Conservation (phyloP, 1,140 invertebrate species). For the Galleria mellonella region DNA sequence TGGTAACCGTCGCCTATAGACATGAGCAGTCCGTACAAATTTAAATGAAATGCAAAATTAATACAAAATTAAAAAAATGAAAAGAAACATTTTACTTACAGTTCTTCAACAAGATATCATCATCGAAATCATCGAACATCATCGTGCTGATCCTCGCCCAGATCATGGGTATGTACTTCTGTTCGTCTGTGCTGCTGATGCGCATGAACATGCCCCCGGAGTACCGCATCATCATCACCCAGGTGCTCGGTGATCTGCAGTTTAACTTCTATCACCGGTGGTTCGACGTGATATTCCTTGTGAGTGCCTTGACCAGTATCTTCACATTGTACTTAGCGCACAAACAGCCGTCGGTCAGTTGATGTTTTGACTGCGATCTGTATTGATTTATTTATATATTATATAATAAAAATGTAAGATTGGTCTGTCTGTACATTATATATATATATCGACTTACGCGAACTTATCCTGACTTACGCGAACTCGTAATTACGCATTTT, state of each 20-base stretch:
- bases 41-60: no score
- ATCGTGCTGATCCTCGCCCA: constrained; percentile 97
- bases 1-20: no score
- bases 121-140: constrained; percentile 98
- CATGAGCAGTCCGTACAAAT: no score
- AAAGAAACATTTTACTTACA: constrained; percentile 79
- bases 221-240: constrained; percentile 97
- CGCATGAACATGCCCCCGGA: constrained; percentile 99
- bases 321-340: constrained; percentile 96
- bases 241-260: constrained; percentile 97
- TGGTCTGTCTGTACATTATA: background rate
- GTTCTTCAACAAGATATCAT: constrained; percentile 99
- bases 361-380: no score
- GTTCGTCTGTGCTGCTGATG: constrained; percentile 97
- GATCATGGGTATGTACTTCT: constrained; percentile 99
- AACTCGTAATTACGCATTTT: no score
- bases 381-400: no score
- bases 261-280: constrained; percentile 99
- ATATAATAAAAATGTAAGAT: background rate
- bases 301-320: constrained; percentile 97
- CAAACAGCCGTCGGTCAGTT: constrained; percentile 79
- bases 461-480: no score
- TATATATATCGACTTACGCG: no score
- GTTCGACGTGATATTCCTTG: constrained; percentile 99
- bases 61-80: no score